Conservation (phyloP, 2,113 vertebrate species). For the Etheostoma spectabile region DNA sequence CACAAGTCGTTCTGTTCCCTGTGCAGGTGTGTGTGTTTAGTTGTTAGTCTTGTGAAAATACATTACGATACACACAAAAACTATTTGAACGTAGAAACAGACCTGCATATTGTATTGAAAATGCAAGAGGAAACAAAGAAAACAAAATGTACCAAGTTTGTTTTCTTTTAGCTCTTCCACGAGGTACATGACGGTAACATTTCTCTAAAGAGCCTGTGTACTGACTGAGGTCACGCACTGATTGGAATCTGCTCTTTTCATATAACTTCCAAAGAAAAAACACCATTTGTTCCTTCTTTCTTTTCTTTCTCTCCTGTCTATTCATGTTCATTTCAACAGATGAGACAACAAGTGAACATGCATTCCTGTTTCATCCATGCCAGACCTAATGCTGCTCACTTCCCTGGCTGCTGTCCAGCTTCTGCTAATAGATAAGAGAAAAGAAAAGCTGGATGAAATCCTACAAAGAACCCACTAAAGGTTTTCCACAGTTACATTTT, state of each 20-base stretch:
- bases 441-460: neutral
- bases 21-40: no score
- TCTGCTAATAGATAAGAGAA: conserved; percentile 40
- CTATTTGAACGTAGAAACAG: neutral
- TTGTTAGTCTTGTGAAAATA: neutral
- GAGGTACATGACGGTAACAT: neutral
- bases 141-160: neutral
- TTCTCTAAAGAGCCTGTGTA: neutral
- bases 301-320: neutral
- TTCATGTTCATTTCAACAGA: neutral
- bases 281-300: neutral
- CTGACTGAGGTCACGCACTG: neutral
- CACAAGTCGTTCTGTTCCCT: neutral
- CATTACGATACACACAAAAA: no score
- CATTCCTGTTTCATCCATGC: neutral
- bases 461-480: neutral
- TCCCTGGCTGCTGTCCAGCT: conserved; percentile 40
- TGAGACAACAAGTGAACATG: conserved; percentile 2
- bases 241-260: neutral
- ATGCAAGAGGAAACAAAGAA: neutral
- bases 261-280: neutral
- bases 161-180: neutral
- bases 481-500: neutral
- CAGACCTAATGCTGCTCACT: conserved; percentile 19
- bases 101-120: no score